A percentile compares a stretch with the other conserved stretches of the same genome.
Evolutionary conservation across 1,140 invertebrate genomes (phyloP).

Genomic region (Nasonia giraulti): DNA sequence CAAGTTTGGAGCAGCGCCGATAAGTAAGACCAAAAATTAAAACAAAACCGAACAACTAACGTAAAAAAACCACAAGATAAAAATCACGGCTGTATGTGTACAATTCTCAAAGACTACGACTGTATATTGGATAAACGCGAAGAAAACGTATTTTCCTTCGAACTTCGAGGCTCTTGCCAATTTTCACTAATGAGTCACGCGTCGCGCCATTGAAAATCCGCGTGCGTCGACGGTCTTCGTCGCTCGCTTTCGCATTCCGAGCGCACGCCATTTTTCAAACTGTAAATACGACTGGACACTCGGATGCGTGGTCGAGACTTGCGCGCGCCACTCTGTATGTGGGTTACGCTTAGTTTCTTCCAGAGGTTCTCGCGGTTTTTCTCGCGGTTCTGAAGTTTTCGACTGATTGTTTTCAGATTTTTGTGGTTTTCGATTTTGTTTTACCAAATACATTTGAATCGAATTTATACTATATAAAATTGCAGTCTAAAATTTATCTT

Average conservation of each 20-base stretch:
- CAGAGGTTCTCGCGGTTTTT: background rate
- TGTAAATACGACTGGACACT: slow-evolving; percentile 39
- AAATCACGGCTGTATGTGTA: background rate
- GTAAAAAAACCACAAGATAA: background rate
- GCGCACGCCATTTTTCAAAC: slow-evolving; percentile 40
- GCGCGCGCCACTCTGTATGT: slow-evolving; percentile 12
- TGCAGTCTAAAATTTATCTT: no score
- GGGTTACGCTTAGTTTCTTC: slow-evolving; percentile 17
- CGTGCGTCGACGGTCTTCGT: slow-evolving; percentile 14
- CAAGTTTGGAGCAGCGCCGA: no score
- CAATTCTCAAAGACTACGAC: no score
- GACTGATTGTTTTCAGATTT: no score
- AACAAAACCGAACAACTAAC: background rate
- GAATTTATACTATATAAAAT: no score
- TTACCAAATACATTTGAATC: no score
- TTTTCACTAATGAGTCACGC: slow-evolving; percentile 39
- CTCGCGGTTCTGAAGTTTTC: background rate
- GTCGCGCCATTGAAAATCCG: slow-evolving; percentile 41
- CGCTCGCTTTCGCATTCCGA: slow-evolving; percentile 30
- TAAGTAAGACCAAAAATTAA: no score
- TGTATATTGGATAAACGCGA: background rate
- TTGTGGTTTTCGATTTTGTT: no score
- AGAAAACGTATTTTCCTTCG: slow-evolving; percentile 40
- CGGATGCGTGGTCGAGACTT: background rate
- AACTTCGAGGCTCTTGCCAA: slow-evolving; percentile 40